Evolutionary conservation across 2,797 vertebrate species (phyloP), one percentile per base, ranked within the genome.

Genomic region (Pseudochaenichthys georgianus): DNA sequence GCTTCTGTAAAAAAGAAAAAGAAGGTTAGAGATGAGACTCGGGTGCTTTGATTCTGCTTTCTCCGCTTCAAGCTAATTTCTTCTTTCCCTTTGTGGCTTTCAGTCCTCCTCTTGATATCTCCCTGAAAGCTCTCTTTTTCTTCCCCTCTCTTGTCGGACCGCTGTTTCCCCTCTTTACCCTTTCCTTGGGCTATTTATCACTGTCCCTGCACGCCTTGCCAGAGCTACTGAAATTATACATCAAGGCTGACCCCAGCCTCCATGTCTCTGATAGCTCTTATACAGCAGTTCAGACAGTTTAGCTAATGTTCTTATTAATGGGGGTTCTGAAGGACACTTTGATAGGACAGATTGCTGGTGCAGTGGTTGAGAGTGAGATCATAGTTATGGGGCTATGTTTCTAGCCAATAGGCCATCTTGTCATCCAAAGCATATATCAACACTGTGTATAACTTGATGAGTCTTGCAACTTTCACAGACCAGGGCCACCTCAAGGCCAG

Each of bases 51-150:
- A 91, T 88, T 90, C 71, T 45, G 47, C 76, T 83, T 77, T 31
- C 54, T 77, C 61, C 0, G 60, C 86, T 90, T 85, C 81, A 78
- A 85, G 85, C 81, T 89, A 74, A 91, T 88, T 88, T 83, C 61
- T 70, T 47, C 63, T 63, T 61, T 73, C 62, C 68, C 65, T 81
- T 81, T 85, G 78, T 85, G 81, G 64, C 61, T 81, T 74, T 66
- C 53, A 48, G 73, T 55, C 68, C 28, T 72, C 50, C 46, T 70
- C 80, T 80, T 71, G 45, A 85, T 62, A 63, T 85, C 59, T 66
- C 66, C 73, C 48, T 43, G 5, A 60, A 59, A 66, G 77, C 1
- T 10, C 13, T 59, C 53, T 42, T 38, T 73, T 48, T 77, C 15
- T 45, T 58, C 13, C n/a, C 21, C 17, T 51, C 48, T 52, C n/a